phyloP scores from a whole-genome alignment of 2,888 invertebrate genomes.

The Pedicia rivosa region DNA sequence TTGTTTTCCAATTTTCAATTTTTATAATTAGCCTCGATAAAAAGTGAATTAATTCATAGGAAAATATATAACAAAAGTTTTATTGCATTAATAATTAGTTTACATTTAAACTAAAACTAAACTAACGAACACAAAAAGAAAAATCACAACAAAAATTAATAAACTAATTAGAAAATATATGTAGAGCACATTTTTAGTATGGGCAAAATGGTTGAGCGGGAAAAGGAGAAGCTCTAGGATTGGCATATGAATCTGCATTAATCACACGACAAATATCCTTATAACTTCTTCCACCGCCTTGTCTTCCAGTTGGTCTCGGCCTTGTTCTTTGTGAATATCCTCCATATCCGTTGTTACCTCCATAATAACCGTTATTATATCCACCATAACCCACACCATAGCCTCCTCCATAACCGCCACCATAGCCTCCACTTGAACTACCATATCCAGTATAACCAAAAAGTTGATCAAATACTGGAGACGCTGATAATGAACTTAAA shows the following conservation, averaged over 20 bases:
- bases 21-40: too few relatives aligned
- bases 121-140: too few relatives aligned
- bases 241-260: conserved; percentile 35
- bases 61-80: too few relatives aligned
- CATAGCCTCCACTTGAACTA: background rate
- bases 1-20: too few relatives aligned
- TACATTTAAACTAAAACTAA: too few relatives aligned
- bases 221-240: conserved; percentile 35
- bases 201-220: conserved; percentile 38
- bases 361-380: background rate
- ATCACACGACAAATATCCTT: conserved; percentile 51
- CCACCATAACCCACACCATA: conserved; percentile 1
- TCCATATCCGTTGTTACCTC: background rate
- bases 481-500: background rate
- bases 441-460: background rate
- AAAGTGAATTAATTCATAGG: too few relatives aligned
- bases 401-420: background rate
- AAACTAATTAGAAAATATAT: too few relatives aligned
- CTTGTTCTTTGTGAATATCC: background rate
- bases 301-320: background rate
- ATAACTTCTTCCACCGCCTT: conserved; percentile 33
- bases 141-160: too few relatives aligned
- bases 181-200: conserved; percentile 5
- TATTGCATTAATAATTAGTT: too few relatives aligned
- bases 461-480: background rate